Evolutionary conservation across 2,797 vertebrate species (phyloP), one percentile per base, ranked within the genome.

Genomic region (Naso thynnoides): DNA sequence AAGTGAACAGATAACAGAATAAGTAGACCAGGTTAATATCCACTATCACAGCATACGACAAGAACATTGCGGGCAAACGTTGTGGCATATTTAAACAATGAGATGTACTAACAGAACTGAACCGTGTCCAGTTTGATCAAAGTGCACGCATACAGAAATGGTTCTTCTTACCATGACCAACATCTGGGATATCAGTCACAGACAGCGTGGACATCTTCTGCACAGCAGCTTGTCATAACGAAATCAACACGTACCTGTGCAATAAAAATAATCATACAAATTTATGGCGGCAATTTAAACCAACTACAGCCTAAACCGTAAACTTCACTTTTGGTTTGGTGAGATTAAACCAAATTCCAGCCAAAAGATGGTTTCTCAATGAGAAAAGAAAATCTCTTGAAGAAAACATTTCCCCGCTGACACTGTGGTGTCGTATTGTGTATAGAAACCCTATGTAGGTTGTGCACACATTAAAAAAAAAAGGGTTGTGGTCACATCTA

Each of bases 191-290:
- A 95, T 95, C 93, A 95, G 94, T 92, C 91, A 91, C 86, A 92
- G 93, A 92, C 91, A 94, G 89, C 85, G 92, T 92, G 92, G 94
- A 95, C 95, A 96, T 96, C 94, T 94, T 95, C 92, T 90, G 90
- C 92, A 93, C 93, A 94, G 89, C 90, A 93, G 90, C 92, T 95
- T 93, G 92, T 94, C 95, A 96, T 95, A 92, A 94, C 94, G 93
- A 91, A 94, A 93, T 85, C 91, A 94, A 90, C 86, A 55, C 86
- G 76, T 79, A 84, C 88, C 94, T 96, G 83, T 16, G 47, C 21
- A 83, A 72, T 1, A 54, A 82, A 77, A 79, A 53, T 0, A 52
- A 41, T 16, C 56, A 56, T 27, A 10, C 27, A 1, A 41, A 13
- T 58, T 39, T 18, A 64, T 3, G 1, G 41, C 3, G 18, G 4